Percentiles rank a stretch among this genome's conserved stretches.
Evolutionary conservation across 2,797 vertebrate species (phyloP).

Genomic region (Buphagus erythrorhynchus): DNA sequence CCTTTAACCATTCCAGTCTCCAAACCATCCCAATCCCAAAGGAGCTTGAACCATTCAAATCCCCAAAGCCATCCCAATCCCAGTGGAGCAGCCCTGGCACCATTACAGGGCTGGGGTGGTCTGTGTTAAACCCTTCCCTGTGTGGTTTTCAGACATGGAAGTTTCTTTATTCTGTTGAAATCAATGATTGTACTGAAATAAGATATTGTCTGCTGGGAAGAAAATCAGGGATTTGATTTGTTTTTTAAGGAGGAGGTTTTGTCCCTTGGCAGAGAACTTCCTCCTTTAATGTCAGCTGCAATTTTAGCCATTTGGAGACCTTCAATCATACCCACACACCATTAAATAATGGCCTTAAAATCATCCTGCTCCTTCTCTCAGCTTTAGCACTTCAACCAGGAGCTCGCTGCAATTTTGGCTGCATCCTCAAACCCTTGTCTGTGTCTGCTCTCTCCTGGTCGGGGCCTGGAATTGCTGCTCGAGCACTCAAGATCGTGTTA

Average conservation of each 20-base stretch:
- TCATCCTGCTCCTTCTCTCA: background rate
- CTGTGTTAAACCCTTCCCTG: background rate
- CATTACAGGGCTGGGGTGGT: background rate
- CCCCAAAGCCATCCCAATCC: background rate
- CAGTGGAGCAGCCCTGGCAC: background rate
- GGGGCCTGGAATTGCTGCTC: background rate
- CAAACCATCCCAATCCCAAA: background rate
- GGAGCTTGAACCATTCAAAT: background rate
- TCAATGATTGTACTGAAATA: background rate
- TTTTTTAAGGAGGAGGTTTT: background rate
- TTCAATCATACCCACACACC: background rate
- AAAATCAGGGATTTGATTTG: background rate
- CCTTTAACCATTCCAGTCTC: slow-evolving; percentile 1
- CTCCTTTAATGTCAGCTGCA: background rate
- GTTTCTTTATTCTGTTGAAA: background rate
- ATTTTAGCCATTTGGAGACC: background rate
- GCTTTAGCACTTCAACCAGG: background rate
- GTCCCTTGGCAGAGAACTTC: background rate
- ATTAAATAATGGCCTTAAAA: background rate
- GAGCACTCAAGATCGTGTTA: fast-evolving
- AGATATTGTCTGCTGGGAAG: background rate
- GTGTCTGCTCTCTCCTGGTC: slow-evolving; percentile 32
- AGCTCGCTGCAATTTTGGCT: background rate
- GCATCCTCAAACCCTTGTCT: background rate
- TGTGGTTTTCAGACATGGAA: background rate